phyloP scores from a whole-genome alignment of 2,797 vertebrate species.

The Petrocephalus sullivani region DNA sequence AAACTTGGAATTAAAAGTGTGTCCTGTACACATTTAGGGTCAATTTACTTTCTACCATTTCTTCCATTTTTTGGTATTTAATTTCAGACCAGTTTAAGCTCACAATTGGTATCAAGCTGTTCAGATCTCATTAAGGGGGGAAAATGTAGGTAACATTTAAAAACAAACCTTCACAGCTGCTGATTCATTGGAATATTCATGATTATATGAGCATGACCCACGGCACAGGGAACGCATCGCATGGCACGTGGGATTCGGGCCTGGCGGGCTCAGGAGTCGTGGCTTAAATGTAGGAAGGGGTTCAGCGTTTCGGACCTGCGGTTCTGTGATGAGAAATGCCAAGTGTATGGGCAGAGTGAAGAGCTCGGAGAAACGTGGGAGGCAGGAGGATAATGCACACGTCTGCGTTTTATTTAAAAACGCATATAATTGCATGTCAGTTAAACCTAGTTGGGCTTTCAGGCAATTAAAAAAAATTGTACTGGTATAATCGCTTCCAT shows the following conservation, averaged over 20 bases:
- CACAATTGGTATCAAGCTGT: constrained; percentile 42
- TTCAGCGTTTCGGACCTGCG: neutral
- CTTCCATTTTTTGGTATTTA: constrained; percentile 47
- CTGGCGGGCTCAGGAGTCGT: neutral
- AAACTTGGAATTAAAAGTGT: constrained; percentile 42
- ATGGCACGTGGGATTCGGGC: neutral
- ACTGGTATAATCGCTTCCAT: neutral
- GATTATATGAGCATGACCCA: constrained; percentile 5
- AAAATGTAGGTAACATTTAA: constrained; percentile 51
- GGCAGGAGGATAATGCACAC: neutral
- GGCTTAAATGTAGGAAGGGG: neutral
- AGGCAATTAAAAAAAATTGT: neutral
- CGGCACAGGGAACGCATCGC: neutral
- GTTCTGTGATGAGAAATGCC: neutral
- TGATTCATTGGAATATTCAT: neutral
- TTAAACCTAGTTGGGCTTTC: neutral
- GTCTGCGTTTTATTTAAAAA: neutral
- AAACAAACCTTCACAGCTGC: constrained; percentile 29
- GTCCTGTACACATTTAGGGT: constrained; percentile 57
- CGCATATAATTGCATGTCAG: neutral
- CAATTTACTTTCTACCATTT: constrained; percentile 31
- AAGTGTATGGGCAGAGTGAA: neutral
- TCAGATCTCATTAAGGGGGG: constrained; percentile 39
- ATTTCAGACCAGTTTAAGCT: constrained; percentile 47
- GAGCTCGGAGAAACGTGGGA: neutral